A percentile compares a stretch with the other conserved stretches of the same genome.
These are phyloP conservation scores for Engraulis encrasicolus DNA, from an alignment of 2,113 vertebrate genomes.

Conservation along the genomic window DNA sequence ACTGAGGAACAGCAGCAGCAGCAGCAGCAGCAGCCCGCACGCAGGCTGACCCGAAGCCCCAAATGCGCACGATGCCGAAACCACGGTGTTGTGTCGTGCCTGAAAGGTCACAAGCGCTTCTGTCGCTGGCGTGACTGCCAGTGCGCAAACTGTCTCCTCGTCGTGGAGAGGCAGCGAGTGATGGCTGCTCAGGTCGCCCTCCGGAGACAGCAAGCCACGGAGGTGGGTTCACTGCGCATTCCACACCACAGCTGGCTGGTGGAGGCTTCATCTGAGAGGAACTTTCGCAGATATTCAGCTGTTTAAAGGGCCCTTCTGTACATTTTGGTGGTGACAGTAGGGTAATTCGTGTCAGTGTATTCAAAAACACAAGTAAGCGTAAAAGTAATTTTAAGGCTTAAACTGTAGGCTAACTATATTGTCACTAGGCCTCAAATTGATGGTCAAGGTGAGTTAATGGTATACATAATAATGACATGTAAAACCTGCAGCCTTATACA, in stretches of 20 bases:
- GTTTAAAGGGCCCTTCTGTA: background rate
- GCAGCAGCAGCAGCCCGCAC: conserved; percentile 37
- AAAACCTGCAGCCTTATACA: background rate
- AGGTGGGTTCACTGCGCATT: conserved; percentile 62
- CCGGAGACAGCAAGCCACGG: conserved; percentile 76
- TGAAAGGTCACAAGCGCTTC: conserved; percentile 82
- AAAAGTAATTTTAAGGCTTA: too few relatives aligned
- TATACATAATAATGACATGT: background rate
- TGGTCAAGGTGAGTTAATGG: background rate
- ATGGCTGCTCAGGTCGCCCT: conserved; percentile 84
- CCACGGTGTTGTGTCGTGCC: conserved; percentile 80
- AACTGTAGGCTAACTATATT: too few relatives aligned
- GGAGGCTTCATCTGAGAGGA: background rate
- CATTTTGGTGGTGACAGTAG: too few relatives aligned
- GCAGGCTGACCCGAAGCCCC: conserved; percentile 76
- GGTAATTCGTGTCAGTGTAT: too few relatives aligned
- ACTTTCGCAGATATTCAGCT: background rate
- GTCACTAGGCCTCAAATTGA: too few relatives aligned
- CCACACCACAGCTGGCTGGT: background rate
- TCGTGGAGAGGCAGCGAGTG: conserved; percentile 80
- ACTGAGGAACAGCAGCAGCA: conserved; percentile 22
- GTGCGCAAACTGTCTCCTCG: conserved; percentile 79
- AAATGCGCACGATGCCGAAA: conserved; percentile 83
- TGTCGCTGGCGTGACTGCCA: conserved; percentile 82
- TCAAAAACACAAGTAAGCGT: too few relatives aligned